Evolutionary conservation across 2,113 vertebrate genomes (phyloP), one percentile per base, ranked within the genome.

Genomic region (Salvator merianae): DNA sequence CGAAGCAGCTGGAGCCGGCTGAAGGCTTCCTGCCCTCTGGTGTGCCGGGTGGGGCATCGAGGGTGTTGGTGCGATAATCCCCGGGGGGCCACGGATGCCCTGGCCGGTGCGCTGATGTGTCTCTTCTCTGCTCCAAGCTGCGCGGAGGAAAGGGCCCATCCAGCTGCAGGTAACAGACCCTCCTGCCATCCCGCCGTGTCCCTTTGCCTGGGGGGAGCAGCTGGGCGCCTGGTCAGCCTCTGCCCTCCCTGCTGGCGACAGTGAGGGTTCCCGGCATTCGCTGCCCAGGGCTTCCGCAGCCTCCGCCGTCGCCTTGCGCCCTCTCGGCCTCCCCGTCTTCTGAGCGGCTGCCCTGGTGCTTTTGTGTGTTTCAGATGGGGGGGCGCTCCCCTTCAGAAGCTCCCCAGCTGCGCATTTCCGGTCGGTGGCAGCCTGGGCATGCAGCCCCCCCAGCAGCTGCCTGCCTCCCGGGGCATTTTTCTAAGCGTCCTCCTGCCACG

Each of bases 111-210:
- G 2, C n/a, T 75, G 59, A 69, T 70, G 24, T 71, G 30, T 38
- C 77, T 40, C 6, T 36, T 74, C 70, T 87, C 50, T 79, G 59
- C 76, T 70, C n/a, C 59, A 79, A 85, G 86, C 86, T 85, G 79
- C 85, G 5, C 40, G 10, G 79, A 78, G 79, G 86, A 87, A n/a
- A 79, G 38, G 7, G 69, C 7, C 32, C 16, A 32, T 1, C 32
- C 84, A 50, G 38, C 9, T 16, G 32, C 36, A 55, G 88, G 88
- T 90, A 90, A 84, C 1, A 5, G 38, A 34, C 40, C 14, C 14
- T 55, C 22, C 74, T 82, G 68, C 1, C n/a, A 12, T 7, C 59
- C 26, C 10, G 34, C 28, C 40, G 83, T 80, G 70, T n/a, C 32
- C 24, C 18, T 20, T 20, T 20, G 16, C 55, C 55, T 59, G 55